Percentiles rank a stretch among this genome's conserved stretches.
Conservation (phyloP, 2,113 vertebrate species). For the Phrynosoma platyrhinos region DNA sequence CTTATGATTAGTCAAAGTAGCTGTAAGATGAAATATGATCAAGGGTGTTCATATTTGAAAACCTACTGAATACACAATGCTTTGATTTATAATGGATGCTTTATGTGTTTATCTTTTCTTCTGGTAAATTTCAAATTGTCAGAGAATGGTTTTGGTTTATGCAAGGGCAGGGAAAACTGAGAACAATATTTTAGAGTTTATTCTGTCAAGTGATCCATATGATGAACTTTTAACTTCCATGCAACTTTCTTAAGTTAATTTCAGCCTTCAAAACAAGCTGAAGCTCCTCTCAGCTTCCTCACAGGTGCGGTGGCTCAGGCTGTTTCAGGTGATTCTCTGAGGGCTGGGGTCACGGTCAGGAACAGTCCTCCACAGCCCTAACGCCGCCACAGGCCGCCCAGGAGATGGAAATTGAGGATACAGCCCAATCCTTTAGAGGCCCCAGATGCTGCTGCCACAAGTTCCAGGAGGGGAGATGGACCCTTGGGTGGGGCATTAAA, state of each 20-base stretch:
- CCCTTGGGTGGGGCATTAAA: too few species aligned
- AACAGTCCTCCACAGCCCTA: too few species aligned
- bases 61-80: slow-evolving; percentile 64
- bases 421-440: too few species aligned
- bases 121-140: slow-evolving; percentile 67
- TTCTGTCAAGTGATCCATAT: slow-evolving; percentile 64
- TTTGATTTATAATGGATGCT: slow-evolving; percentile 77
- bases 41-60: slow-evolving; percentile 69
- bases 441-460: too few species aligned
- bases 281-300: too few species aligned
- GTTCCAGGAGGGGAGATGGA: too few species aligned
- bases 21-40: slow-evolving; percentile 74
- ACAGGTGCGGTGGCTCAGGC: too few species aligned
- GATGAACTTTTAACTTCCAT: slow-evolving; percentile 34
- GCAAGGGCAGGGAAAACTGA: slow-evolving; percentile 66
- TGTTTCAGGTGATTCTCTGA: too few species aligned
- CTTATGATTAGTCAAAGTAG: slow-evolving; percentile 69
- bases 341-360: too few species aligned
- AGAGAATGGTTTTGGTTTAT: slow-evolving; percentile 68
- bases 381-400: too few species aligned
- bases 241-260: background rate
- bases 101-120: slow-evolving; percentile 62
- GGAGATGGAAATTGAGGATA: too few species aligned
- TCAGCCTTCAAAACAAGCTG: background rate
- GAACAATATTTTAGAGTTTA: slow-evolving; percentile 73